phyloP scores from a whole-genome alignment of 2,797 vertebrate genomes.

The Rallus crepitans region DNA sequence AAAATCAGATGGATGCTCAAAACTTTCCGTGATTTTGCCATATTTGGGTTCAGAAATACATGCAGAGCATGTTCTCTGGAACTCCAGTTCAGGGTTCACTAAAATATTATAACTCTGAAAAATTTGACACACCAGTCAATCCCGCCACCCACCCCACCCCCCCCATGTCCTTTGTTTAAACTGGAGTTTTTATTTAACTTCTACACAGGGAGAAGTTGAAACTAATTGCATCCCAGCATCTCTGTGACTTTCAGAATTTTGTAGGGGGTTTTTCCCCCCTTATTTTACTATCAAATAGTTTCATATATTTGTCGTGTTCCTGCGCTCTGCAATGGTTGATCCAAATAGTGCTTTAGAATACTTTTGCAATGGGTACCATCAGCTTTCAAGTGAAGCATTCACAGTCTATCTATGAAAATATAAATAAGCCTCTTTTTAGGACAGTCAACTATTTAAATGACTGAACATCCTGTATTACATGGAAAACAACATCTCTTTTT shows the following conservation, averaged over 20 bases:
- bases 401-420: neutral
- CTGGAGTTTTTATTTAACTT: neutral
- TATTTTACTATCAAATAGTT: neutral
- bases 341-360: neutral
- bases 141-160: too few relatives aligned
- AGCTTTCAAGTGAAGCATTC: neutral
- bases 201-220: neutral
- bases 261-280: neutral
- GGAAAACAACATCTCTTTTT: neutral
- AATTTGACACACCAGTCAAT: too few relatives aligned
- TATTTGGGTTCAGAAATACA: neutral
- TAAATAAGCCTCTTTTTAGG: neutral
- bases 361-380: neutral
- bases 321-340: neutral
- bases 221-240: neutral
- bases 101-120: neutral
- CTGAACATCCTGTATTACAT: neutral
- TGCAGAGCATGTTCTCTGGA: neutral
- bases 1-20: neutral
- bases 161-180: neutral
- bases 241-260: neutral
- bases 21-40: neutral
- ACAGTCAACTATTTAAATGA: neutral
- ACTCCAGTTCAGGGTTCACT: neutral
- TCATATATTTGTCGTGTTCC: neutral